Base-by-base conservation (phyloP, 2,797 vertebrate species). In the Sebastes steindachneri region DNA sequence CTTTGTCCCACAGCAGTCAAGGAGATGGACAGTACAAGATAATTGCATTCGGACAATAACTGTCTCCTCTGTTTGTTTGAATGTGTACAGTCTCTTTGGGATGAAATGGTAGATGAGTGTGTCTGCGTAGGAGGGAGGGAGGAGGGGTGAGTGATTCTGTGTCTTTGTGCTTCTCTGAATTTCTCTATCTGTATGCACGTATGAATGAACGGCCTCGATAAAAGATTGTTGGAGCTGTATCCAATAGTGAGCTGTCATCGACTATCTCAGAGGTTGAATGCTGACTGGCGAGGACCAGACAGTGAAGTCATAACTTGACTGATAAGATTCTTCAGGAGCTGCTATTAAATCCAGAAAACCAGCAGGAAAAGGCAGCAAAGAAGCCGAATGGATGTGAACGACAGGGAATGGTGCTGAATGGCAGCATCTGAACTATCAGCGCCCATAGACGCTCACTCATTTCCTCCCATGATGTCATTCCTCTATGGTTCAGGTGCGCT, bases 21-120 rank as follows among this genome's bases (percentile, higher is more conserved):
- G 86, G 84, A 93, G 92, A 94, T 93, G 92, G 94, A 94, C 93
- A 93, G 90, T 91, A 93, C 89, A 86, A 91, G 93, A 94, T 95
- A 94, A 95, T 95, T 95, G 93, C 90, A 59, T 87, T 89, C 69
- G 84, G 93, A 94, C 93, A 94, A 95, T 93, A 90, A 89, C 75
- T 17, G 84, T 84, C 92, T 90, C 86, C 86, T 84, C 88, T 90
- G 90, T 93, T 94, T 92, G 89, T 91, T 89, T 92, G 91, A 93
- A 90, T 95, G 91, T 84, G 91, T 94, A 90, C 92, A 85, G 90
- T 93, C 90, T 92, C 90, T 90, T 89, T 87, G 91, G 92, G 89
- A 91, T 91, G 90, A 95, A 95, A 95, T 86, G 86, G n/a, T 93
- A 93, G 89, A 93, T 77, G 90, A 91, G 89, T 87, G 82, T 21